Evolutionary conservation across 1,140 invertebrate genomes (phyloP), one percentile per base, ranked within the genome.

Genomic region (Trichogramma pretiosum): DNA sequence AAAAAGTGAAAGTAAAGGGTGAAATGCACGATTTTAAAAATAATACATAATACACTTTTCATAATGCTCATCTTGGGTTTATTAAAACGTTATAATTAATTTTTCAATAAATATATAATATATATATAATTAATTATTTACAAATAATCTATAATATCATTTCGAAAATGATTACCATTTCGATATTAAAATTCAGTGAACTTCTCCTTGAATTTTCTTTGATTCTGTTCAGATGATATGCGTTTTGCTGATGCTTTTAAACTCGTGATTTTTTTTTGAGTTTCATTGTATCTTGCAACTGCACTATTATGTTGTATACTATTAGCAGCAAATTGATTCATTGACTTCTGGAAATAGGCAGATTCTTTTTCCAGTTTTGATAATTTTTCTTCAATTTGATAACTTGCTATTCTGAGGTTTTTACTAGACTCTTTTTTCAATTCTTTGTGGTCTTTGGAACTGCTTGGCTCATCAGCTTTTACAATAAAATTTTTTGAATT

Each of bases 311-410:
- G 73, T 11, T 76, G 73, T 46, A 65, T 62, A 30, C 72, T 76
- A 47, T 72, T 77, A 37, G 75, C 67, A 2, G 67, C 54, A 58
- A 87, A 81, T 34, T 83, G 76, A 2, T 64, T 50, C 41, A 87
- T 60, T 1, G 80, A 78, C 56, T 77, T 74, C 54, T 79, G 79
- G 1, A 88, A 68, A 57, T 80, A 82, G 2, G 61, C 48, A 34
- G 88, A 78, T 57, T 87, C 83, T 11, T 65, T 74, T 64, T 86
- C 79, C 34, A 82, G 68, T 53, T 73, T 76, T 41, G 75, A 78
- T 35, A 86, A 82, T 60, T 83, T 78, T 72, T 87, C 83, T 4
- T 77, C 76, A 28, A 89, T 72, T 64, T 82, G 80, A 37, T 89
- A 82, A 45, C 80, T 77, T 59, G 84, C 81, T 44, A 87, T 80